A percentile compares a stretch with the other conserved stretches of the same genome.
Evolutionary conservation across 2,888 invertebrate species (phyloP).

Genomic region (Microctonus hyperodae): DNA sequence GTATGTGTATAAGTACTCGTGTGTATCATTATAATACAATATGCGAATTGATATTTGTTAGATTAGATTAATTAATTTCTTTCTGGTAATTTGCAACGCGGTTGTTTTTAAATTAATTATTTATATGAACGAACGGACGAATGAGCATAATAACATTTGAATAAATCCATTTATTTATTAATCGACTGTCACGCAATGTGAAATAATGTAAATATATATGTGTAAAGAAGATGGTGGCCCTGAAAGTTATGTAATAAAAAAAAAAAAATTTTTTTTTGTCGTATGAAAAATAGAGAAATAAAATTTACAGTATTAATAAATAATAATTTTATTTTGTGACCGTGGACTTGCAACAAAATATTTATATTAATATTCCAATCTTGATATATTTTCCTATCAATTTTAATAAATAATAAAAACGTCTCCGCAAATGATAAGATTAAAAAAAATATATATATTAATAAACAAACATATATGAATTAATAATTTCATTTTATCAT

Average conservation of each 20-base stretch:
- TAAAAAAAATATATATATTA: not conserved
- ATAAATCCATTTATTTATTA: not conserved
- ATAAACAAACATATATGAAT: not conserved
- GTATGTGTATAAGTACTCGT: not conserved
- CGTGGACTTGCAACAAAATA: not conserved
- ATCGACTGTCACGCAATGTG: not conserved
- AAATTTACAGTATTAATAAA: not conserved
- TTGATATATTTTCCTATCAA: not conserved
- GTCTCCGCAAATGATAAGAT: not conserved
- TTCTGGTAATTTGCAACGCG: not conserved
- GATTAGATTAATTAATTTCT: not conserved
- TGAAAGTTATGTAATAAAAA: not conserved
- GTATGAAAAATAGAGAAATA: not conserved
- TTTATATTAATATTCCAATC: not conserved
- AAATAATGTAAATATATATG: not conserved
- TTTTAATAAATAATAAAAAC: not conserved
- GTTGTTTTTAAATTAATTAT: not conserved
- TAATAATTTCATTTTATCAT: too few species aligned
- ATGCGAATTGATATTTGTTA: not conserved
- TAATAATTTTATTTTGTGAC: not conserved
- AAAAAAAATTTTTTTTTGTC: too few species aligned
- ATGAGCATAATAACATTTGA: not conserved
- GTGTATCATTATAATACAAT: too few species aligned
- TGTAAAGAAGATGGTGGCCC: not conserved
- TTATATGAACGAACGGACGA: not conserved